Percentiles rank a stretch among this genome's conserved stretches.
Evolutionary conservation across 2,797 vertebrate species (phyloP).

Genomic region (Eulemur albifrons): DNA sequence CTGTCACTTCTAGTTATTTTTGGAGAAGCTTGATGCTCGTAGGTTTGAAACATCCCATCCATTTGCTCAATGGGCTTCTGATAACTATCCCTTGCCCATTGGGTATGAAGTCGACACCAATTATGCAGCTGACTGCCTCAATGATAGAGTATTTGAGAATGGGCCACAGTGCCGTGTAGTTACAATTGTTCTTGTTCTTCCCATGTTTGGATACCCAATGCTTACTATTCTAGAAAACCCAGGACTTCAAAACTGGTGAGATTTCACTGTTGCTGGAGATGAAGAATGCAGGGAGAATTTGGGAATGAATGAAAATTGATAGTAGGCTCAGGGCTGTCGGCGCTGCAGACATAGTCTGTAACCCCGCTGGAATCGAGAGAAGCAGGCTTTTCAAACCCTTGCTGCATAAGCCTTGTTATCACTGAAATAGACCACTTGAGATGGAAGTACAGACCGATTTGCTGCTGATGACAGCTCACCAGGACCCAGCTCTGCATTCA

Average conservation of each 20-base stretch:
- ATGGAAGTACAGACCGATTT: constrained; percentile 78
- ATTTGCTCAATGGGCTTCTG: constrained; percentile 74
- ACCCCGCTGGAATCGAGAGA: constrained; percentile 61
- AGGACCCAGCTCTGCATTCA: constrained; percentile 79
- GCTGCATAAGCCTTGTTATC: constrained; percentile 80
- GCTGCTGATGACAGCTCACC: constrained; percentile 80
- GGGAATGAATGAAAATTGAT: constrained; percentile 55
- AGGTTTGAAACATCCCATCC: constrained; percentile 74
- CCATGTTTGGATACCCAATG: background rate
- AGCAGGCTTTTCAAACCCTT: constrained; percentile 76
- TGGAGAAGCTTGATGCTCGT: constrained; percentile 18
- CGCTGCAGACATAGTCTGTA: constrained; percentile 41
- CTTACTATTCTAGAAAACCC: constrained; percentile 42
- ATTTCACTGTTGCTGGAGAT: constrained; percentile 59
- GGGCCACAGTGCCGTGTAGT: constrained; percentile 14
- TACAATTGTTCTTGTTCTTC: constrained; percentile 47
- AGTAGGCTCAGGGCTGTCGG: constrained; percentile 37
- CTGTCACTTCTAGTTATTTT: constrained; percentile 71
- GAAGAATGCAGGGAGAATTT: constrained; percentile 52
- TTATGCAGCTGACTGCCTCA: constrained; percentile 63
- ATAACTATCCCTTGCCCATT: constrained; percentile 71
- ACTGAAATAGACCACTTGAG: constrained; percentile 75
- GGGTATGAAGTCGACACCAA: constrained; percentile 65
- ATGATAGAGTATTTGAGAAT: constrained; percentile 53
- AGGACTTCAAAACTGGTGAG: constrained; percentile 50